Evolutionary conservation across 2,113 vertebrate genomes (phyloP).

Genomic region (Acanthochromis polyacanthus): DNA sequence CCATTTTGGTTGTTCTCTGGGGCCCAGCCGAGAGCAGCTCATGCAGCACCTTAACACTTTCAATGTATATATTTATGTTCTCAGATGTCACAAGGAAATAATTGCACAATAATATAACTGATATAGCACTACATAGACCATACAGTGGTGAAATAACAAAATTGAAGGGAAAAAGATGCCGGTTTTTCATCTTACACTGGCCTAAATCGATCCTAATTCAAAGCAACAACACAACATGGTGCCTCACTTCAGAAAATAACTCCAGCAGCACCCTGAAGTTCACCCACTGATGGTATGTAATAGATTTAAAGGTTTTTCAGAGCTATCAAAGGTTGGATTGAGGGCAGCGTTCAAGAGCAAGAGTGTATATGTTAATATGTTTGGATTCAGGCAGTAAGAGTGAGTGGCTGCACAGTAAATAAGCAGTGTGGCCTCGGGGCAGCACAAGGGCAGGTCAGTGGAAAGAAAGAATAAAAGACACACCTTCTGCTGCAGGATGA

Average conservation of each 20-base stretch:
- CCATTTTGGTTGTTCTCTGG: too few species aligned
- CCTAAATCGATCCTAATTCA: neutral
- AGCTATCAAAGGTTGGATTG: neutral
- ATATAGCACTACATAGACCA: neutral
- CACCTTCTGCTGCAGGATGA: conserved; percentile 32
- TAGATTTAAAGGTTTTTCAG: conserved; percentile 30
- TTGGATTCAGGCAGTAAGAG: neutral
- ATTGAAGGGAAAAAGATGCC: neutral
- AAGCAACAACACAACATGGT: neutral
- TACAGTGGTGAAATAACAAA: neutral
- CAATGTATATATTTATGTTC: conserved; percentile 13
- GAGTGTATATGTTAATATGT: conserved; percentile 17
- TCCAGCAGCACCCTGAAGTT: neutral
- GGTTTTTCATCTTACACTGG: neutral
- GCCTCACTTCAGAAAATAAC: conserved; percentile 20
- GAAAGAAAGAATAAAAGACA: conserved; percentile 26
- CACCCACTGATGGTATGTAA: neutral
- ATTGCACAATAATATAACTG: neutral
- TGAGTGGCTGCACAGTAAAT: conserved; percentile 18
- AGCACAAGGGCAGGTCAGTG: conserved; percentile 52
- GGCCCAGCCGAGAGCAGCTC: neutral
- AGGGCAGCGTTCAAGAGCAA: neutral
- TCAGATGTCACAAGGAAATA: neutral
- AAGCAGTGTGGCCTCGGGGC: conserved; percentile 24
- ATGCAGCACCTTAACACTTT: conserved; percentile 1